phyloP scores from a whole-genome alignment of 2,113 vertebrate species.

The Colinus virginianus region DNA sequence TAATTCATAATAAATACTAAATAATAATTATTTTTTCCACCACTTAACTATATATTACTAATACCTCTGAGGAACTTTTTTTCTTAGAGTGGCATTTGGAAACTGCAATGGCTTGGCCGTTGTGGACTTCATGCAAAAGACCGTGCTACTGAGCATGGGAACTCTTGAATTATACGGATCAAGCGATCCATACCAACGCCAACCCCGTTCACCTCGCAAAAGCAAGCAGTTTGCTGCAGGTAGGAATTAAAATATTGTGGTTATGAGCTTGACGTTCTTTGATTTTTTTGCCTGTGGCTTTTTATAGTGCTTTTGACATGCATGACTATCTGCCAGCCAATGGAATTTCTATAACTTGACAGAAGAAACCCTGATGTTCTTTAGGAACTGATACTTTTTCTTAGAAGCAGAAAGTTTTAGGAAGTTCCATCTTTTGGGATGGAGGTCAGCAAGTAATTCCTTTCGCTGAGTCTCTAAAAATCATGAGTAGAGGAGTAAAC shows the following conservation, averaged over 20 bases:
- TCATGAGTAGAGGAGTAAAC: neutral
- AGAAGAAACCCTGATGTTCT: neutral
- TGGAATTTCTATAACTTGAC: slow-evolving; percentile 22
- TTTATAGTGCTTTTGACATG: slow-evolving; percentile 65
- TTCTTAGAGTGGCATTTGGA: slow-evolving; percentile 91
- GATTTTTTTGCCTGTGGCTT: slow-evolving; percentile 63
- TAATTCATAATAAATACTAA: neutral
- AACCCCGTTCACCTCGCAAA: slow-evolving; percentile 93
- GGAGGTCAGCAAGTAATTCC: slow-evolving; percentile 66
- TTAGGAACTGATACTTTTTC: neutral
- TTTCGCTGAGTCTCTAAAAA: slow-evolving; percentile 37
- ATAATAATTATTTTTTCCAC: neutral
- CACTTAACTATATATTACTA: neutral
- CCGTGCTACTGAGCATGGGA: slow-evolving; percentile 91
- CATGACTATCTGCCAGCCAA: slow-evolving; percentile 55
- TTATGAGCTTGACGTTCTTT: slow-evolving; percentile 29
- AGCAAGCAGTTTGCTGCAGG: slow-evolving; percentile 96
- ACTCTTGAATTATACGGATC: slow-evolving; percentile 91
- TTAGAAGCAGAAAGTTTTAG: neutral
- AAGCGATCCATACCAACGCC: slow-evolving; percentile 92
- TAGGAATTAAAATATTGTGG: slow-evolving; percentile 72
- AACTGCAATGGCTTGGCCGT: slow-evolving; percentile 93
- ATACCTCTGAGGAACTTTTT: neutral
- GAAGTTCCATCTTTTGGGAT: slow-evolving; percentile 17
- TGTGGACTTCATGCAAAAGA: slow-evolving; percentile 97